Percentiles rank a stretch among this genome's conserved stretches.
These are phyloP conservation scores for Calliphora vomitoria DNA, from an alignment of 2,888 invertebrate species.

Conservation along the genomic window DNA sequence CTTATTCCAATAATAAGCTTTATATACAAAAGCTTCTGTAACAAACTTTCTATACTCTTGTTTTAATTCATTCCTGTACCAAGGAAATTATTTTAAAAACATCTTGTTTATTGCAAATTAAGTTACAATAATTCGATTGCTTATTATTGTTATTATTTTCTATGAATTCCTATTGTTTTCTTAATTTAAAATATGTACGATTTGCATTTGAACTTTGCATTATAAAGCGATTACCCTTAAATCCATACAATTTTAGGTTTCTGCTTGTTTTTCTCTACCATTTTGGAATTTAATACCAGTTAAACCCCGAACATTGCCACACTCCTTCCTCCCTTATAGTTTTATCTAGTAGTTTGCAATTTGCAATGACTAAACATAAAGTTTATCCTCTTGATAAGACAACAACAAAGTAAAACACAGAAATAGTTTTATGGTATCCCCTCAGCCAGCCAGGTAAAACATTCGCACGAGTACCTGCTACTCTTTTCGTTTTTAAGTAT, in stretches of 20 bases:
- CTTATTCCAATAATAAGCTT: too few relatives aligned
- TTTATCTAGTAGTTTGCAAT: constrained; percentile 14
- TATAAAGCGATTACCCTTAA: constrained; percentile 38
- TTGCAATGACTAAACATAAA: constrained; percentile 41
- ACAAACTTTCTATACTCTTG: too few relatives aligned
- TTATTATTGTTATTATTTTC: not conserved
- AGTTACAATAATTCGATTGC: not conserved
- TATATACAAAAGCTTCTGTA: too few relatives aligned
- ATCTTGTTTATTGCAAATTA: too few relatives aligned
- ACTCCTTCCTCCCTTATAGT: not conserved
- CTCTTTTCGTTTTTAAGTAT: constrained; percentile 22
- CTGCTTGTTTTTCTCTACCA: not conserved
- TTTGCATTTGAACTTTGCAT: constrained; percentile 46
- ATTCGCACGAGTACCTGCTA: not conserved
- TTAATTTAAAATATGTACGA: not conserved
- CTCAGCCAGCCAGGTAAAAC: constrained; percentile 34
- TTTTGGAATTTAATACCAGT: not conserved
- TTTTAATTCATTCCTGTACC: too few relatives aligned
- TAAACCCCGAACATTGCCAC: not conserved
- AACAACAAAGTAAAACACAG: constrained; percentile 37
- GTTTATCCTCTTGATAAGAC: constrained; percentile 68
- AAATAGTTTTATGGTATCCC: constrained; percentile 73
- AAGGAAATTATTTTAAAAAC: too few relatives aligned
- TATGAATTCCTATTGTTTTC: not conserved
- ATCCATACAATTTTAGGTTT: constrained; percentile 43